These are phyloP conservation scores for Micrasema minimum DNA, from an alignment of 1,140 invertebrate genomes.

Conservation along the genomic window DNA sequence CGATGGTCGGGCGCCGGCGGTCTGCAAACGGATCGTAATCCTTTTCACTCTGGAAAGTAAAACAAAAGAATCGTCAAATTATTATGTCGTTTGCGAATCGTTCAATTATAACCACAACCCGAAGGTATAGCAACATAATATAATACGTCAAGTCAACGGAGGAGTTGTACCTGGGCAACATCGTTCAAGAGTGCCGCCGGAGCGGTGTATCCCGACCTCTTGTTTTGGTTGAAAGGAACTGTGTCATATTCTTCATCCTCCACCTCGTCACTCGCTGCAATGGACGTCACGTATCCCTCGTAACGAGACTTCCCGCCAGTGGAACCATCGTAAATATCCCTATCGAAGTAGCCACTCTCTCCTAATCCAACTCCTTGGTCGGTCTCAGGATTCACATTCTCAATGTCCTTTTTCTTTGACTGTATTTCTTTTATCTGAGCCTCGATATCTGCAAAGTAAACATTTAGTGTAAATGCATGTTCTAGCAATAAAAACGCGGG, in stretches of 20 bases:
- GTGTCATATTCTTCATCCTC: constrained; percentile 92
- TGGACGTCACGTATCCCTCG: constrained; percentile 95
- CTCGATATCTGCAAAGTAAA: constrained; percentile 82
- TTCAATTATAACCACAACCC: too few species aligned
- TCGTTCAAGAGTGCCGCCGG: constrained; percentile 91
- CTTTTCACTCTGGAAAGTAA: constrained; percentile 77
- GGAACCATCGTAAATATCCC: constrained; percentile 89
- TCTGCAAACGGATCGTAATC: constrained; percentile 98
- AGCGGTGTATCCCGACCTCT: constrained; percentile 84
- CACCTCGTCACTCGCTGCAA: constrained; percentile 93
- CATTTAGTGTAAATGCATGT: too few species aligned
- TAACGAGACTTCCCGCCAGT: constrained; percentile 79
- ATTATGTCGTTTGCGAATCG: too few species aligned
- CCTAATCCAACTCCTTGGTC: constrained; percentile 85
- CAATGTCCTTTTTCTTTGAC: constrained; percentile 83
- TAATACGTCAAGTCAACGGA: too few species aligned
- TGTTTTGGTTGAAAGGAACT: constrained; percentile 74
- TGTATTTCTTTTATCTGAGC: constrained; percentile 92
- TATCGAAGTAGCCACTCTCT: constrained; percentile 90
- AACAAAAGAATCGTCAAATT: too few species aligned
- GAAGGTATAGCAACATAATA: too few species aligned
- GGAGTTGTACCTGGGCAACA: constrained; percentile 80
- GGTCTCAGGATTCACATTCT: constrained; percentile 65
- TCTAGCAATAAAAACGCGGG: too few species aligned
- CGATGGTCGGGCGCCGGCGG: constrained; percentile 88